Conservation (phyloP, 2,113 vertebrate species). For the Salvator merianae region DNA sequence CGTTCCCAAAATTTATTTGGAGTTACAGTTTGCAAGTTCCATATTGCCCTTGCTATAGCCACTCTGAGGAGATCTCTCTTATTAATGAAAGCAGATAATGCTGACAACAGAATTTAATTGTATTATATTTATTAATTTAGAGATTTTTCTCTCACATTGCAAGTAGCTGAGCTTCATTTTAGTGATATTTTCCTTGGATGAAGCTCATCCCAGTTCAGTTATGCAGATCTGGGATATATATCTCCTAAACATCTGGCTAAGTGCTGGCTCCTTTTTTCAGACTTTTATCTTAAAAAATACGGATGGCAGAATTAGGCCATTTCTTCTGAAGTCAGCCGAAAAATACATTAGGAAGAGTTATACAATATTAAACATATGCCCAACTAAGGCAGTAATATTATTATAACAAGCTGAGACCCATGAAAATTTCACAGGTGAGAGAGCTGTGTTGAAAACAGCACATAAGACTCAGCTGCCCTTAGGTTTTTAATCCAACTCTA, state of each 20-base stretch:
- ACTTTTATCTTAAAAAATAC: neutral
- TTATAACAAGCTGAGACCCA: neutral
- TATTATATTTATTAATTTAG: neutral
- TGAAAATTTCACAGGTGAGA: neutral
- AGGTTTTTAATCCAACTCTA: no score
- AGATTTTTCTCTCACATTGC: neutral
- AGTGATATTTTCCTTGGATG: no score
- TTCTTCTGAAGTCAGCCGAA: neutral
- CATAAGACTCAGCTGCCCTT: no score
- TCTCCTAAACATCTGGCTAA: neutral
- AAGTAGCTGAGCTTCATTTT: neutral
- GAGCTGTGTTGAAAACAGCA: no score
- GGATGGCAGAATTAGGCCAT: neutral
- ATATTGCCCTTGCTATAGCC: neutral
- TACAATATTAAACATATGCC: neutral
- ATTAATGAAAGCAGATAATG: neutral
- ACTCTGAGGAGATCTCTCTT: neutral
- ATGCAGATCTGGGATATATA: neutral
- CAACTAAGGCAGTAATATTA: neutral
- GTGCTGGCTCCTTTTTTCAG: neutral
- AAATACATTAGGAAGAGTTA: neutral
- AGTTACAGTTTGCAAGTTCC: no score
- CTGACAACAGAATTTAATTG: neutral
- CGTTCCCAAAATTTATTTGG: no score
- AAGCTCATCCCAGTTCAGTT: neutral